Percentiles rank a stretch among this genome's conserved stretches.
phyloP scores from a whole-genome alignment of 2,113 vertebrate genomes.

The Tylochromis polylepis region DNA sequence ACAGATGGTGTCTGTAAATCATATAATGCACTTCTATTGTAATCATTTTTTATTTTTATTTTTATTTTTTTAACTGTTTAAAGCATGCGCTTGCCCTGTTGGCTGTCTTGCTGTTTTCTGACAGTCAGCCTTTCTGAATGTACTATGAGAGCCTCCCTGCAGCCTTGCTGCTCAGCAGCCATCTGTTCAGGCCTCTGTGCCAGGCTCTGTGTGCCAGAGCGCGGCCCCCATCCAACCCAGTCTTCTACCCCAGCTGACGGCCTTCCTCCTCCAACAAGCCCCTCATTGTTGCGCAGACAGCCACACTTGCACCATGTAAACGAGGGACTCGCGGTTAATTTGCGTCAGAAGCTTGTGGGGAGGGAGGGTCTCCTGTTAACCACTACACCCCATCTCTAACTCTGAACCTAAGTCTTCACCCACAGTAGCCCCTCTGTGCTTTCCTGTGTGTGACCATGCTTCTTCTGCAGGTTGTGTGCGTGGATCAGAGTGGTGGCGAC shows the following conservation, averaged over 20 bases:
- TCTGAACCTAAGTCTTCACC: neutral
- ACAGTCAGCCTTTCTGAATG: constrained; percentile 32
- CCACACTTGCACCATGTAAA: constrained; percentile 36
- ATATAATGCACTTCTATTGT: neutral
- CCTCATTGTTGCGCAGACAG: constrained; percentile 55
- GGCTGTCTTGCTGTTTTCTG: neutral
- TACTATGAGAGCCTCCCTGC: constrained; percentile 43
- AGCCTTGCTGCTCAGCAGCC: constrained; percentile 61
- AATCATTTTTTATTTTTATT: too few species aligned
- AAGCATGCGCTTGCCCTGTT: neutral
- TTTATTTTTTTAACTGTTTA: neutral
- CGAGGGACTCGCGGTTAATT: constrained; percentile 5
- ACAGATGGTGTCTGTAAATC: neutral
- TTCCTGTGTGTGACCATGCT: constrained; percentile 2
- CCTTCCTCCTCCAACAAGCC: constrained; percentile 63
- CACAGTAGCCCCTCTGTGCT: constrained; percentile 60
- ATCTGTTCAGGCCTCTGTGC: constrained; percentile 68
- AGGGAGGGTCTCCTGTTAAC: constrained; percentile 17
- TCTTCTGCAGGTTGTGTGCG: constrained; percentile 1
- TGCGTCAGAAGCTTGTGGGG: constrained; percentile 28
- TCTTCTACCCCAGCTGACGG: constrained; percentile 54
- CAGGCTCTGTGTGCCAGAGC: constrained; percentile 59
- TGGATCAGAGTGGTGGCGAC: neutral
- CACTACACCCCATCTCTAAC: neutral
- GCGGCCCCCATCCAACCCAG: constrained; percentile 34